Percentiles rank a stretch among this genome's conserved stretches.
Evolutionary conservation across 1,140 invertebrate genomes (phyloP).

Genomic region (Trigoniulus corallinus): DNA sequence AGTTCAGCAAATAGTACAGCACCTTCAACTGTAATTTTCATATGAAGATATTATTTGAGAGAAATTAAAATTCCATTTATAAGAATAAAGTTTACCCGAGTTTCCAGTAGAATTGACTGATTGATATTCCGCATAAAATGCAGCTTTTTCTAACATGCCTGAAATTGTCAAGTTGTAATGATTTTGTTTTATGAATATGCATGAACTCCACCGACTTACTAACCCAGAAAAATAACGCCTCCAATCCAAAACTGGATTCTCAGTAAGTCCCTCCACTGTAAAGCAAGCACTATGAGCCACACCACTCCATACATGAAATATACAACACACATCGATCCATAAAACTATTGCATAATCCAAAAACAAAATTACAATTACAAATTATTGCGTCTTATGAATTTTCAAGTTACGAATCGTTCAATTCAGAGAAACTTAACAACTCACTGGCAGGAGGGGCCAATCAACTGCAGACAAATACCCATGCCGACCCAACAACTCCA

Average conservation of each 20-base stretch:
- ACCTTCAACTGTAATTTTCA: slow-evolving; percentile 36
- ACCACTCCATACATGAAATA: slow-evolving; percentile 65
- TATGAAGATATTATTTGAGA: too few species aligned
- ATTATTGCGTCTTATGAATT: slow-evolving; percentile 4
- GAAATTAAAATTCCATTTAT: slow-evolving; percentile 5
- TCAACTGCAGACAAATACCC: slow-evolving; percentile 57
- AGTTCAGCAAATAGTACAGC: slow-evolving; percentile 67
- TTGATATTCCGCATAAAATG: slow-evolving; percentile 78
- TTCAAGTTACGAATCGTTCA: neutral
- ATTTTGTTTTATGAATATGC: slow-evolving; percentile 1
- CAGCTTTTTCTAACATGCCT: slow-evolving; percentile 59
- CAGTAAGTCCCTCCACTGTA: slow-evolving; percentile 79
- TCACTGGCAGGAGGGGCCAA: slow-evolving; percentile 49
- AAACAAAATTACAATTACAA: neutral
- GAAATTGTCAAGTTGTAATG: slow-evolving; percentile 2
- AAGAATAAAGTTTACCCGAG: slow-evolving; percentile 30
- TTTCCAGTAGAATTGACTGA: slow-evolving; percentile 54
- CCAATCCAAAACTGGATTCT: slow-evolving; percentile 92
- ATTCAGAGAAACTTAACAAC: slow-evolving; percentile 10
- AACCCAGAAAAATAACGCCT: slow-evolving; percentile 64
- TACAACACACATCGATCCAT: slow-evolving; percentile 72
- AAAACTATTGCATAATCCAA: slow-evolving; percentile 46
- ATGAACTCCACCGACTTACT: too few species aligned
- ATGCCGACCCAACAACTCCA: slow-evolving; percentile 44
- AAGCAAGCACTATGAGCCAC: slow-evolving; percentile 67